Base-by-base conservation (phyloP, 1,140 invertebrate species). In the Drosophila baimaii region DNA sequence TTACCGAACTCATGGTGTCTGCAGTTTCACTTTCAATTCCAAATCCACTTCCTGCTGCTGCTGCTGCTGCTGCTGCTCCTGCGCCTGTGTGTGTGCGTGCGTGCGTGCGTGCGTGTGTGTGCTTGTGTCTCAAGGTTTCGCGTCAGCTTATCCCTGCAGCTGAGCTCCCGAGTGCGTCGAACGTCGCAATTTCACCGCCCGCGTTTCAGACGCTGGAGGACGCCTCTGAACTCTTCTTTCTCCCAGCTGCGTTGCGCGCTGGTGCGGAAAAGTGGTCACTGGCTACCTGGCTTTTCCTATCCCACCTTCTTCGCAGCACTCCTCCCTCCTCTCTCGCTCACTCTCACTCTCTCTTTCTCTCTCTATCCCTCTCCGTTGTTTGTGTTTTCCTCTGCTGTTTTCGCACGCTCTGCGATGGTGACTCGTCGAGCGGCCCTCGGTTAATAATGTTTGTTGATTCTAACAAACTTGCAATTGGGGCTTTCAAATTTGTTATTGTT, bases 1-100 rank as follows among this genome's bases (percentile, higher is more conserved):
- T 85, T 86, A 86, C 83, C 83, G 83, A 86, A 79, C 83, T 86
- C 83, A 86, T 86, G 66, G 52, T 62, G 59, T 27, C 74, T 72
- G 41, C 57, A 62, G 17, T 39, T 68, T 27, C 46, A 46, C 21
- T 61, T 19, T 39, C n/a, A n/a, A 9, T 49, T 76, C 29, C 27
- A 52, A 15, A 23, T 77, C 31, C 39, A 47, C 37, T 69, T 31
- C 61, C 25, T 62, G 8, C 43, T 37, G 29, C 19, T 39, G 5
- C 23, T 31, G 46, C 35, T 27, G 17, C 47, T 39, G 61, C 59
- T 51, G 17, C 41, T 64, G 46, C 25, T 55, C 21, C 49, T 70
- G 47, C n/a, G 35, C 58, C 65, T 61, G 62, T 31, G 39, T 55
- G 35, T 21, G 52, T 41, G 29, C 27, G 54, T 39, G 33, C 29